Evolutionary conservation across 2,113 vertebrate genomes (phyloP), one percentile per base, ranked within the genome.

Genomic region (Aphyosemion australe): DNA sequence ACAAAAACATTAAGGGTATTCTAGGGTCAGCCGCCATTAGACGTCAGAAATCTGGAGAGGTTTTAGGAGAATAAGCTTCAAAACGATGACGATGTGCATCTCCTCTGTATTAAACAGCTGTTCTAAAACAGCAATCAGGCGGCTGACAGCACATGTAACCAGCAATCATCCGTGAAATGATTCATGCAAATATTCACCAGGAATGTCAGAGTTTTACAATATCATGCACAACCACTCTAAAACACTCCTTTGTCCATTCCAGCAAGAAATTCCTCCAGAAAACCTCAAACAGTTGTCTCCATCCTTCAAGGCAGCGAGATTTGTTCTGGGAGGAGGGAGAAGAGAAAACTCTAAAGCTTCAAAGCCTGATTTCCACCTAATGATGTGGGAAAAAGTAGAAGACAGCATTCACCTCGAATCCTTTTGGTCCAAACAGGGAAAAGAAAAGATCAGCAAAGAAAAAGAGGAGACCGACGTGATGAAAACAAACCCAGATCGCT

Each of bases 1-100:
- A 64, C 65, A 66, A 76, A 85, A 79, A 64, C 79, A 76, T 76
- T 56, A 64, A 82, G 75, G 81, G 75, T 78, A 80, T 76, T 76
- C 73, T 41, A 20, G 54, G 80, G 87, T 83, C 82, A 85, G 31
- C 70, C 47, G 72, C n/a, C 76, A 78, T 79, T 76, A 79, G 65
- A 80, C 66, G 76, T 77, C 57, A 76, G 49, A 74, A 82, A 51
- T 69, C 31, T 64, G 8, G 39, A 47, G 60, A 32, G 67, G 64
- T 61, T 73, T 80, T 51, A 63, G 58, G 82, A 80, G 65, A 76
- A 79, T 69, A 55, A 31, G 51, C 51, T 68, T 53, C 21, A 62
- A 62, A 77, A 60, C 47, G 9, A 37, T 72, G 69, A 74, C 60
- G 13, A n/a, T 14, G 34, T 58, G 42, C n/a, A 45, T 76, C 37